Percentiles rank a stretch among this genome's conserved stretches.
Evolutionary conservation across 2,113 vertebrate species (phyloP).

Genomic region (Vidua chalybeata): DNA sequence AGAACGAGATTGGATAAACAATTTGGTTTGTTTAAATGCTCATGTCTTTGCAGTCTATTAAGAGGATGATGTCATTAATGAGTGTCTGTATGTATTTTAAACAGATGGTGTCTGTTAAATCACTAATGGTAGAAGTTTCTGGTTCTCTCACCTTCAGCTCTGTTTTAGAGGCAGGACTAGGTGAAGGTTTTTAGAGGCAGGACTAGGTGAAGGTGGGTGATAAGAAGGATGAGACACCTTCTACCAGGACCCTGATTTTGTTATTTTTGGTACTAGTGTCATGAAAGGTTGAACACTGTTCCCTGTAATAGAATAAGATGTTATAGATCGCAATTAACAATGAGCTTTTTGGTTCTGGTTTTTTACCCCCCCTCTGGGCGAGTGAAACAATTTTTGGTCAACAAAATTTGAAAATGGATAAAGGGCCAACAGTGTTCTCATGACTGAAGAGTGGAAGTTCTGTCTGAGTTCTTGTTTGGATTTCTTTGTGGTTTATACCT

Average conservation of each 20-base stretch:
- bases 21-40: neutral
- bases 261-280: neutral
- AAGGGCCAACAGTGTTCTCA: neutral
- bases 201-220: neutral
- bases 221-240: neutral
- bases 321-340: neutral
- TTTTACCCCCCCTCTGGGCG: neutral
- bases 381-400: neutral
- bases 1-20: neutral
- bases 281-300: neutral
- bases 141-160: neutral
- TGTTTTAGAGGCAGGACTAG: neutral
- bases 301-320: neutral
- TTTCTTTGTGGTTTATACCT: neutral
- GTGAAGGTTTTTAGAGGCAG: neutral
- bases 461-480: neutral
- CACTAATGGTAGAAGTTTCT: neutral
- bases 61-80: neutral
- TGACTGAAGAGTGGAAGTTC: neutral
- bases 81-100: slow-evolving; percentile 6
- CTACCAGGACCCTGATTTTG: neutral
- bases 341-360: neutral
- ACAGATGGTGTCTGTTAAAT: slow-evolving; percentile 34
- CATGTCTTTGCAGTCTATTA: neutral
- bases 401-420: neutral